A percentile compares a stretch with the other conserved stretches of the same genome.
These are phyloP conservation scores for Chrosomus eos DNA, from an alignment of 2,797 vertebrate species.

Conservation along the genomic window DNA sequence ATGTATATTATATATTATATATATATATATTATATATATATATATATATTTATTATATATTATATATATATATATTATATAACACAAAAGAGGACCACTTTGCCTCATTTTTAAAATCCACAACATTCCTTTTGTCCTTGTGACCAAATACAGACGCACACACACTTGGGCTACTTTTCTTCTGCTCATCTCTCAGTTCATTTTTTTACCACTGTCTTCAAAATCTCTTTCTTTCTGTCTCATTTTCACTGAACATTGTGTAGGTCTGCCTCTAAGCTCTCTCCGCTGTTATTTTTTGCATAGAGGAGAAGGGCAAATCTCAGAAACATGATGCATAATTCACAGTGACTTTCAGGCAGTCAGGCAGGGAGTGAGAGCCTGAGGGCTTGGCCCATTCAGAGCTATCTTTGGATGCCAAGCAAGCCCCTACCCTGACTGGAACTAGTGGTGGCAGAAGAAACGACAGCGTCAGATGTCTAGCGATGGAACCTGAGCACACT, in stretches of 20 bases:
- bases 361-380: slow-evolving; percentile 40
- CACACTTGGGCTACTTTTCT: neutral
- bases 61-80: no score
- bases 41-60: no score
- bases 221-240: neutral
- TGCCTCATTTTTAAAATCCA: neutral
- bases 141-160: neutral
- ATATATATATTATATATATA: no score
- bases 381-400: slow-evolving; percentile 58
- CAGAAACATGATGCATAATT: slow-evolving; percentile 54
- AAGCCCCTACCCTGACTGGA: slow-evolving; percentile 51
- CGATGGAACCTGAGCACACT: neutral
- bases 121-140: neutral
- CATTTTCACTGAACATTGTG: neutral
- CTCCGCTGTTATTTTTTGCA: neutral
- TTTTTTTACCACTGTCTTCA: slow-evolving; percentile 1
- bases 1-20: no score
- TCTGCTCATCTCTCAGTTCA: neutral
- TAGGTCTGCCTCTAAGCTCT: slow-evolving; percentile 1
- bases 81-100: neutral
- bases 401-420: slow-evolving; percentile 61
- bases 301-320: slow-evolving; percentile 42
- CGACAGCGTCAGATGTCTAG: slow-evolving; percentile 12
- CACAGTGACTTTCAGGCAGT: slow-evolving; percentile 53
- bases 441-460: slow-evolving; percentile 51